Conservation (phyloP, 2,113 vertebrate genomes). For the Mormyrus lacerda region DNA sequence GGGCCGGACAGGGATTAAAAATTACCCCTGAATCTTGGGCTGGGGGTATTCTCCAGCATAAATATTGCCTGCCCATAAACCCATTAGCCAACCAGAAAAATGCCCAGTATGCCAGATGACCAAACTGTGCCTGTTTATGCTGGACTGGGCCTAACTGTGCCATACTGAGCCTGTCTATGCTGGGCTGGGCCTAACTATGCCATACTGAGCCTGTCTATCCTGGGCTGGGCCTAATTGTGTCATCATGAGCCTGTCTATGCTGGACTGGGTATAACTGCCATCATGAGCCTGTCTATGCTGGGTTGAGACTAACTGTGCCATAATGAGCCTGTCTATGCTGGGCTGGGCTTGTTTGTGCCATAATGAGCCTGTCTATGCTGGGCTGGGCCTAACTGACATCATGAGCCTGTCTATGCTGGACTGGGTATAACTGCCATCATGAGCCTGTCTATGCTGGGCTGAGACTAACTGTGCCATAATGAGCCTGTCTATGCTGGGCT, state of each 20-base stretch:
- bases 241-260: too few relatives aligned
- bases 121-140: not conserved
- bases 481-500: constrained; percentile 15
- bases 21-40: not conserved
- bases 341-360: too few relatives aligned
- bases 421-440: constrained; percentile 1
- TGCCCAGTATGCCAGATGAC: not conserved
- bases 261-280: too few relatives aligned
- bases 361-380: too few relatives aligned
- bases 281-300: too few relatives aligned
- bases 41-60: not conserved
- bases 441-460: too few relatives aligned
- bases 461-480: not conserved
- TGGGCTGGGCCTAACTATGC: not conserved
- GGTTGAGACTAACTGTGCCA: too few relatives aligned
- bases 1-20: not conserved
- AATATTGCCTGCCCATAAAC: not conserved
- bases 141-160: not conserved
- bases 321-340: too few relatives aligned
- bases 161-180: constrained; percentile 2
- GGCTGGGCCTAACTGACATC: not conserved
- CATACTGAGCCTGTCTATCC: too few relatives aligned
- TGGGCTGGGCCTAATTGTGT: not conserved
- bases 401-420: not conserved
- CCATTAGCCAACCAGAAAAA: not conserved